phyloP scores from a whole-genome alignment of 2,888 invertebrate species.

The Dryobotodes eremita region DNA sequence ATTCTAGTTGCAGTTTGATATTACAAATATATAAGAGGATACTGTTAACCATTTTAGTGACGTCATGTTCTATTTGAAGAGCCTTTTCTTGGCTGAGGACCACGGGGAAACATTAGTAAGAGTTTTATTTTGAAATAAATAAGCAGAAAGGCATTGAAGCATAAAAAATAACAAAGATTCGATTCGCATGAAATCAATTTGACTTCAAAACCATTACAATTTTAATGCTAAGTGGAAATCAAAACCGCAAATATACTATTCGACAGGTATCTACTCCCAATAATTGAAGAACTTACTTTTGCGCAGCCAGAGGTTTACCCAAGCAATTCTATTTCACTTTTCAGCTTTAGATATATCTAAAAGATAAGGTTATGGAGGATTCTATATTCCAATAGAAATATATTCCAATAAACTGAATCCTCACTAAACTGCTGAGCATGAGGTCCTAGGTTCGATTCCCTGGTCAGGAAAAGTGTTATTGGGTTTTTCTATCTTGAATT shows the following conservation, averaged over 20 bases:
- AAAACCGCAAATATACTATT: not conserved
- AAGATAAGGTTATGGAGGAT: no score
- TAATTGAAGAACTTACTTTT: not conserved
- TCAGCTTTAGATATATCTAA: no score
- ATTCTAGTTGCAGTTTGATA: not conserved
- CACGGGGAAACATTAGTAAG: not conserved
- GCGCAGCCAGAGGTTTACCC: not conserved
- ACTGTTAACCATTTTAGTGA: not conserved
- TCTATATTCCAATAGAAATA: no score
- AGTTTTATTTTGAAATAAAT: no score
- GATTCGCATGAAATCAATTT: not conserved
- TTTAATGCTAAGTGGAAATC: not conserved
- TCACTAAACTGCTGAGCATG: no score
- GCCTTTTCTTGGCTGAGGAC: not conserved
- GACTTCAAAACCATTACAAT: slow-evolving; percentile 1
- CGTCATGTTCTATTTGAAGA: not conserved
- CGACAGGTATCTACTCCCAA: not conserved
- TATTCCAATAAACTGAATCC: no score
- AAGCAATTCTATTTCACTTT: not conserved
- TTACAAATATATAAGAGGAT: not conserved
- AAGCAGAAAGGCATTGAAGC: not conserved
- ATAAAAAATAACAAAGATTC: not conserved
- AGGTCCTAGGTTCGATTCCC: no score
- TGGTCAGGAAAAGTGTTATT: no score
- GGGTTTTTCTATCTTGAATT: no score